Conservation (phyloP, 2,888 invertebrate genomes). For the Hesperia comma region DNA sequence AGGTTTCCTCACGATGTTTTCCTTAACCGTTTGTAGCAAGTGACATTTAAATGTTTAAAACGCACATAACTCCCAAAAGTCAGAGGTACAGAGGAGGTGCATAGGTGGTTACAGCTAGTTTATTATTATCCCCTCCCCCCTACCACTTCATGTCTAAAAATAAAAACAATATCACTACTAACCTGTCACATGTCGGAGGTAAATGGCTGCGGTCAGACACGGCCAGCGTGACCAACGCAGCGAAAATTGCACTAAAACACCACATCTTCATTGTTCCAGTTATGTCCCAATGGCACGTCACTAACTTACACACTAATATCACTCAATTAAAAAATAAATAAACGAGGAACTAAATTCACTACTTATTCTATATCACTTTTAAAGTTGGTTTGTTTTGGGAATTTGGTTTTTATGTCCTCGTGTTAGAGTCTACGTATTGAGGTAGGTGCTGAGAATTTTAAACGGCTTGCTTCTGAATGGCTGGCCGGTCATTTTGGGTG, state of each 20-base stretch:
- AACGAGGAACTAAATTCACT: conserved; percentile 55
- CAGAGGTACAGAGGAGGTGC: too few relatives aligned
- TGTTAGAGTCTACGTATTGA: conserved; percentile 64
- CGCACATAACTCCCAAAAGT: too few relatives aligned
- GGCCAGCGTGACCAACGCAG: conserved; percentile 54
- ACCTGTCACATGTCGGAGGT: conserved; percentile 84
- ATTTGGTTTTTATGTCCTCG: conserved; percentile 46
- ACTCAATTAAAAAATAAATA: conserved; percentile 60
- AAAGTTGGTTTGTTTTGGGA: conserved; percentile 50
- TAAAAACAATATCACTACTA: conserved; percentile 49
- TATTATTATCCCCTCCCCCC: too few relatives aligned
- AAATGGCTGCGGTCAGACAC: conserved; percentile 69
- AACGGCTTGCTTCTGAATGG: conserved; percentile 68
- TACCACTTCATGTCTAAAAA: neutral
- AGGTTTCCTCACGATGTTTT: too few relatives aligned
- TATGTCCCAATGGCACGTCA: conserved; percentile 59
- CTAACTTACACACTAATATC: conserved; percentile 71
- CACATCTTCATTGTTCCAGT: conserved; percentile 59
- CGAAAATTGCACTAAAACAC: conserved; percentile 53
- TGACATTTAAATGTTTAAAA: too few relatives aligned
- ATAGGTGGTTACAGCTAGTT: too few relatives aligned
- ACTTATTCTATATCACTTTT: conserved; percentile 52
- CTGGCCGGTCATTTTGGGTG: conserved; percentile 66
- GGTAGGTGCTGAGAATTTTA: conserved; percentile 68
- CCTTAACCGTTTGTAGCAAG: too few relatives aligned